Evolutionary conservation across 1,140 invertebrate genomes (phyloP), one percentile per base, ranked within the genome.

Genomic region (Dendrolimus kikuchii): DNA sequence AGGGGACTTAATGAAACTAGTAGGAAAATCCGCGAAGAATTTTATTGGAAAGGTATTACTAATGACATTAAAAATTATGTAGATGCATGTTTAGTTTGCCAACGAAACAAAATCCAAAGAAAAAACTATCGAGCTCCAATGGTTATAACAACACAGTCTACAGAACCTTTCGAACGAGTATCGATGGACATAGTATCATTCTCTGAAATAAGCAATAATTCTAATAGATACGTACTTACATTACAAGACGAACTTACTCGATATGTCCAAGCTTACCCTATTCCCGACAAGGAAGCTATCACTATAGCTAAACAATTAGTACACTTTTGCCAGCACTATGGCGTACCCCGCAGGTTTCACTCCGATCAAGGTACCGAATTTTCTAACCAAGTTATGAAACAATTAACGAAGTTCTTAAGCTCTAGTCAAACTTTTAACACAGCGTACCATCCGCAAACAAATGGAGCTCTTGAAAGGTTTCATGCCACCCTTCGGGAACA

Each of bases 401-500:
- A 74, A 61, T 37, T 85, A 5, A 68, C 52, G 7, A 78, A 71
- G 60, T 60, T 77, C 5, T 60, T 81, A 5, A 71, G 71, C 47
- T 60, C 63, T 5, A 71, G 63, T 44, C 76, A 77, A 7, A 76
- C 71, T 7, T 59, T 65, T 6, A 84, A 71, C n/a, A 80, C 74
- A 6, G 64, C 74, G 8, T 87, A 87, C 61, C 74, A 84, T 44
- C 79, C 78, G 10, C 68, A 84, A 64, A 77, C 69, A 5, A 46
- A 50, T 41, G 81, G 75, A 7, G 55, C 71, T 5, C 46, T 86
- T 5, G 81, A 86, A 70, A 53, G 79, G 47, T 77, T 77, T 40
- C 79, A 88, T 57, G 67, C 65, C 7, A 77, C 77, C 3, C 51
- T 87, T n/a, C 63, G 69, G 43, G 75, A 81, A 46, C 79, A 82